Base-by-base conservation (phyloP, 1,140 invertebrate species). In the Radopholus similis region DNA sequence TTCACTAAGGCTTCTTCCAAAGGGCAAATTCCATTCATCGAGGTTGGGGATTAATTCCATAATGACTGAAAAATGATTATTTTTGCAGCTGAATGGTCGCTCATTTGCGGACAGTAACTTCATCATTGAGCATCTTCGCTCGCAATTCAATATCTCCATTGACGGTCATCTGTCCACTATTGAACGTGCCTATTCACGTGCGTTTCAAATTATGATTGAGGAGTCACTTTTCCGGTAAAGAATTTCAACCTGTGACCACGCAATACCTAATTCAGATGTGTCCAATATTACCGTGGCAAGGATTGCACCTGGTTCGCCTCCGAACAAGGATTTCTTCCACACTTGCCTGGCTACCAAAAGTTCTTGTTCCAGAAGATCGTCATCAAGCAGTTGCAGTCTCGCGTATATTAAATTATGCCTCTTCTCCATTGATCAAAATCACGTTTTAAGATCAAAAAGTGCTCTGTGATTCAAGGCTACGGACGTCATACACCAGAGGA, bases 81-180 rank as follows among this genome's bases (percentile, higher is more conserved):
- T 95, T 83, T 87, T 95, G 53, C 92, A 95, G 83, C 80, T 95
- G n/a, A 94, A 95, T 83, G 92, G 92, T 49, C 90, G 92, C 81
- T 91, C 95, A 84, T 90, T 94, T 66, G 89, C 90, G 35, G 92
- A 95, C 83, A 92, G 90, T 77, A 86, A 89, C 44, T 89, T 91
- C 75, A 94, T 95, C 74, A 89, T 95, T 26, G 90, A 90, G 71
- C 30, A 93, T 70, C 85, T 95, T 18, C 53, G 18, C 4, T 90
- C 94, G 82, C 84, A 92, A 72, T 91, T 93, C 83, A 87, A 86
- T 1, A 90, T 91, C 82, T 90, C 93, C 83, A 84, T 93, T 71
- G 91, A 94, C 83, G 87, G 86, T 1, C 85, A 86, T 34, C 85
- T 95, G 23, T 90, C 88, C 55, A 83, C 88, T 5, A 32, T 37